phyloP scores from a whole-genome alignment of 1,140 invertebrate genomes.

The Mercenaria mercenaria region DNA sequence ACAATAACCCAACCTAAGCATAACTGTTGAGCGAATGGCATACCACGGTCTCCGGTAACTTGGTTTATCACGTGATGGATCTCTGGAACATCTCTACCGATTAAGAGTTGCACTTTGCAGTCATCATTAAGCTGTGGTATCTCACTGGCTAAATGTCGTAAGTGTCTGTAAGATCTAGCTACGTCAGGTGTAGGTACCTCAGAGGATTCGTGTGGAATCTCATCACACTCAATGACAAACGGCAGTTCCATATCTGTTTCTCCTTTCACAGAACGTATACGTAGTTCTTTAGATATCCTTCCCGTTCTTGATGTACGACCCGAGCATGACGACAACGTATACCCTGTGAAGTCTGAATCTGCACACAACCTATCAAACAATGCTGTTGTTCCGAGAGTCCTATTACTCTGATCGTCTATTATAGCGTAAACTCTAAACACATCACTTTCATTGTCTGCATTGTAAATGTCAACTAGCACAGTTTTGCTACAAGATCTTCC shows the following conservation, averaged over 20 bases:
- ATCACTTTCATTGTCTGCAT: background rate
- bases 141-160: background rate
- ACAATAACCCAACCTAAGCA: background rate
- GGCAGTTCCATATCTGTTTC: background rate
- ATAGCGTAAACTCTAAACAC: slow-evolving; percentile 55
- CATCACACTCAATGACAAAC: background rate
- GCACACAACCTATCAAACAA: slow-evolving; percentile 44
- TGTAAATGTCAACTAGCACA: slow-evolving; percentile 40
- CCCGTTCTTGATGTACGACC: background rate
- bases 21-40: background rate
- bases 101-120: background rate
- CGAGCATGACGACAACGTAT: slow-evolving; percentile 2
- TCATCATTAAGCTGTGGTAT: background rate
- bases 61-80: background rate
- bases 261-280: background rate
- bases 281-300: background rate
- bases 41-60: background rate
- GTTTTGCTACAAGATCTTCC: slow-evolving; percentile 65
- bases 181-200: background rate
- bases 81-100: background rate
- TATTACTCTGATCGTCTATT: slow-evolving; percentile 65
- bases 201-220: background rate
- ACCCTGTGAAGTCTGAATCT: background rate
- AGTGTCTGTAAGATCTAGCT: background rate
- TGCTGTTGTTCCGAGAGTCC: slow-evolving; percentile 37